phyloP scores from a whole-genome alignment of 2,888 invertebrate species.

The Halictus ligatus region DNA sequence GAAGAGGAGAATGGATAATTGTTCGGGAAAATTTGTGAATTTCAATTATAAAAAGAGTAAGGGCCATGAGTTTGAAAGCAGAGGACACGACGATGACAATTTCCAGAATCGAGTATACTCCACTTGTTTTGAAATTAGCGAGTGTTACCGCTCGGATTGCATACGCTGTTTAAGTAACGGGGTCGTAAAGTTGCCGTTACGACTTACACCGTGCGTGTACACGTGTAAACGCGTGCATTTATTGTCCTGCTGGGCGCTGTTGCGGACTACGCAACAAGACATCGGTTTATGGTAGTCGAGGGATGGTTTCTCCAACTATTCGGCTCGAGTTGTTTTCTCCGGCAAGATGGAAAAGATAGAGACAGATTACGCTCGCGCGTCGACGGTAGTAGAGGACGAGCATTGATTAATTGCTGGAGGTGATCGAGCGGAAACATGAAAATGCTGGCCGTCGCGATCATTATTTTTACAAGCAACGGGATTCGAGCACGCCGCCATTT shows the following conservation, averaged over 20 bases:
- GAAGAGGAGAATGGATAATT: not conserved
- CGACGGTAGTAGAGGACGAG: constrained; percentile 45
- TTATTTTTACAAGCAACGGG: constrained; percentile 51
- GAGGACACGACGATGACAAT: not conserved
- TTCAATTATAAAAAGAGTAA: not conserved
- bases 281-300: constrained; percentile 77
- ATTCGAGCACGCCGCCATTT: constrained; percentile 23
- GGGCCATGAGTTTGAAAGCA: not conserved
- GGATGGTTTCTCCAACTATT: constrained; percentile 68
- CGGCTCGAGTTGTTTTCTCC: constrained; percentile 19
- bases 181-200: constrained; percentile 36
- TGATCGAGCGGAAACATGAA: constrained; percentile 61
- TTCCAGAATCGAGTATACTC: not conserved
- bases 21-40: not conserved
- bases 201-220: constrained; percentile 35
- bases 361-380: constrained; percentile 46
- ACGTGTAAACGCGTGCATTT: constrained; percentile 74
- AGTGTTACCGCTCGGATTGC: constrained; percentile 1
- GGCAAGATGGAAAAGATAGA: constrained; percentile 38
- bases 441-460: constrained; percentile 38
- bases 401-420: constrained; percentile 74
- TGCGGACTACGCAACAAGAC: constrained; percentile 77
- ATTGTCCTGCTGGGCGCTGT: constrained; percentile 79
- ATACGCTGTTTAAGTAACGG: constrained; percentile 25
- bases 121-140: not conserved